These are phyloP conservation scores for Drosophila fulvimacula DNA, from an alignment of 2,888 invertebrate species.

Conservation along the genomic window DNA sequence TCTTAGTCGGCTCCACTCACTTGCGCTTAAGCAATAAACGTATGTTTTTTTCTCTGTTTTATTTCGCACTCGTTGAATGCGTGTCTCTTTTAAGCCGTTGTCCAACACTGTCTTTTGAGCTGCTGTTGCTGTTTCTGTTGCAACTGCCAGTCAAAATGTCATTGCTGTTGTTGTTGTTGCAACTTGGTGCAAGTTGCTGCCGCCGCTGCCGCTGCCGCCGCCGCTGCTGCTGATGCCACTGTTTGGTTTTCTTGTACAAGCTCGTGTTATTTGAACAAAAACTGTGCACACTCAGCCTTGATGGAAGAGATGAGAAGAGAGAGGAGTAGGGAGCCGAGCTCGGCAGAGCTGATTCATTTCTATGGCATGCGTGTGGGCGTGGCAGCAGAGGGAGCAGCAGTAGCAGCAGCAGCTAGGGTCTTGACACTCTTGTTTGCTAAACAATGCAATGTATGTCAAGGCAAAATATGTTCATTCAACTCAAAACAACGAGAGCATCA, in stretches of 20 bases:
- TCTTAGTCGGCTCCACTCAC: neutral
- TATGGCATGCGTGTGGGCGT: constrained; percentile 35
- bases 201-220: constrained; percentile 23
- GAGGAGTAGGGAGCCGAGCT: neutral
- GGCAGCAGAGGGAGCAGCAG: neutral
- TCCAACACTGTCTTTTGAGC: constrained; percentile 65
- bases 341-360: constrained; percentile 19
- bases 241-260: constrained; percentile 74
- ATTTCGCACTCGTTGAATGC: constrained; percentile 23
- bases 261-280: constrained; percentile 78
- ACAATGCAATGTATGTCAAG: constrained; percentile 78
- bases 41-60: constrained; percentile 13
- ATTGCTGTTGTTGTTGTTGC: constrained; percentile 57
- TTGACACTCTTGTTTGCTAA: constrained; percentile 79
- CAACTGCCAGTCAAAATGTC: constrained; percentile 39
- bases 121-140: constrained; percentile 60
- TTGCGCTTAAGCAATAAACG: neutral
- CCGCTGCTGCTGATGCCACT: constrained; percentile 40
- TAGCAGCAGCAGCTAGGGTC: constrained; percentile 40
- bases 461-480: constrained; percentile 79
- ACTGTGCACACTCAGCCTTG: constrained; percentile 43
- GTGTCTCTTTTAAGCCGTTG: constrained; percentile 41
- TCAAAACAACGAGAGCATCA: constrained; percentile 70
- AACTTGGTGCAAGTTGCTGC: constrained; percentile 35
- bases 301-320: constrained; percentile 2